These are phyloP conservation scores for Channallabes apus DNA, from an alignment of 2,797 vertebrate species.

Conservation along the genomic window DNA sequence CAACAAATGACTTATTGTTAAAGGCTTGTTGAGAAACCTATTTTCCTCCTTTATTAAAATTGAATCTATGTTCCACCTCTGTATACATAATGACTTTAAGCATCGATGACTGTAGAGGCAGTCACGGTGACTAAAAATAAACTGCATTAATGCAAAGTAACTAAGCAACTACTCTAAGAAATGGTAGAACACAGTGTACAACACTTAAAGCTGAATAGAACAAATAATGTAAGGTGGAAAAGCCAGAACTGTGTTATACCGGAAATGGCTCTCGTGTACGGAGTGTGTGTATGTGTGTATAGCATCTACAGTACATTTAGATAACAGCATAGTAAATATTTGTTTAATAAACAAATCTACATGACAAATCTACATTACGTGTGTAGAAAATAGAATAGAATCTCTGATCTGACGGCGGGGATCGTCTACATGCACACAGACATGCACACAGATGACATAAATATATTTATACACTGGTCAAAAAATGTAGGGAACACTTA, in stretches of 20 bases:
- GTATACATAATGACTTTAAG: neutral
- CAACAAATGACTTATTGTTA: neutral
- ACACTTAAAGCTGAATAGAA: neutral
- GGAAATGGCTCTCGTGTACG: neutral
- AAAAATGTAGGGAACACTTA: no score
- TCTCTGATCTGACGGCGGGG: no score
- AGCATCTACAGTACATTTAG: neutral
- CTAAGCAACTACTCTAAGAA: neutral
- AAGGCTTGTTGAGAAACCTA: neutral
- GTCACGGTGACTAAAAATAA: neutral
- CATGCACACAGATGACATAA: neutral
- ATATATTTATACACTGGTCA: neutral
- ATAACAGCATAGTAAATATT: neutral
- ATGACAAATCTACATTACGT: neutral
- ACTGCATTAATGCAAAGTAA: neutral
- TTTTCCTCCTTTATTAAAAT: neutral
- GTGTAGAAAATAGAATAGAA: neutral
- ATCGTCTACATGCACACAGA: no score
- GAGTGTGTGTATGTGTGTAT: no score
- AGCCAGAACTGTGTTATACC: neutral
- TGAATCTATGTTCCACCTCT: neutral
- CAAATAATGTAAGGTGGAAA: neutral
- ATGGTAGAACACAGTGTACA: neutral
- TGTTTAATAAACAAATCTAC: neutral
- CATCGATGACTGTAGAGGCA: neutral